Base-by-base conservation (phyloP, 2,113 vertebrate genomes). In the Dendrocopos noguchii region DNA sequence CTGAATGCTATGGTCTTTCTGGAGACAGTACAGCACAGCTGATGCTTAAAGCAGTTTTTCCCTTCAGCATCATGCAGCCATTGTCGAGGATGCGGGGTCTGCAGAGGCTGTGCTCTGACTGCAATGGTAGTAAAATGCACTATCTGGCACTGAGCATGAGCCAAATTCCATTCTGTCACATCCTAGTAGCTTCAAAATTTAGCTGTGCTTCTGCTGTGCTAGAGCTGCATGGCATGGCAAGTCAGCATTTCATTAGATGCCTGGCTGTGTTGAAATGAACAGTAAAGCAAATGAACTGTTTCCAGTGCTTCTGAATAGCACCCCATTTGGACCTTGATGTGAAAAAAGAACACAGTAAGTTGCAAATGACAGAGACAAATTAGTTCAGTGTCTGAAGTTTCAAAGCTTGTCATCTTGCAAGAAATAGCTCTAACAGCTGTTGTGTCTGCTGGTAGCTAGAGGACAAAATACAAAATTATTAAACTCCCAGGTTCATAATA, bases 51-150 rank as follows among this genome's bases (percentile, higher is more conserved):
- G 75, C 66, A 52, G 34, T 68, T 71, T 80, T 72, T 55, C 56
- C 50, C 80, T 71, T 67, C 59, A 72, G 73, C 53, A 57, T 95
- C 79, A 84, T 79, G 59, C 59, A 85, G 79, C 76, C 85, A 68
- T 47, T 50, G 68, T 84, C 3, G 19, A 89, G 80, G 89, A 83
- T 77, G 82, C 1, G 0, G 81, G 71, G 67, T 66, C 81, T 95
- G 80, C 82, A 47, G 93, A 56, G 78, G 72, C 84, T 84, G 80
- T 88, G 77, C 55, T 94, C 68, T 94, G 80, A 56, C 84, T 93
- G 87, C 67, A 86, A 9, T 82, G 88, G 53, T 66, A 77, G 66
- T 63, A 74, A 92, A 89, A 28, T 27, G 60, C 4, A 24, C 67
- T 91, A 59, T 16, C 42, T 82, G 67, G 79, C 56, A 80, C 65